phyloP scores from a whole-genome alignment of 2,888 invertebrate species.

The Drosophila mimetica region DNA sequence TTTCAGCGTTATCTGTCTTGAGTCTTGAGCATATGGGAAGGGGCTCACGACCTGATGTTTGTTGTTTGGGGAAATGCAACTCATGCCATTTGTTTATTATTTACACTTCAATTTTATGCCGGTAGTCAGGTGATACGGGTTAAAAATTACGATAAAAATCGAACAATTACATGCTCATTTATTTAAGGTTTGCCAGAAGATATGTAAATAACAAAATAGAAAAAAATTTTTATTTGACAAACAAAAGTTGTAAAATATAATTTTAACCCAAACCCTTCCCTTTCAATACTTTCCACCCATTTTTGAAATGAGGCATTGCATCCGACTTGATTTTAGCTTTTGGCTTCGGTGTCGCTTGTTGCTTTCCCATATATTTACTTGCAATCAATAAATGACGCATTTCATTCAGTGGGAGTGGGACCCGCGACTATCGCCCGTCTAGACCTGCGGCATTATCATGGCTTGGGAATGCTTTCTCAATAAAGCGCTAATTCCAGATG shows the following conservation, averaged over 20 bases:
- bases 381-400: slow-evolving; percentile 43
- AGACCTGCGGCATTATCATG: slow-evolving; percentile 18
- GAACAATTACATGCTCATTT: not conserved
- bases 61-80: slow-evolving; percentile 12
- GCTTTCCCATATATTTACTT: slow-evolving; percentile 17
- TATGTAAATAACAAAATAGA: not conserved
- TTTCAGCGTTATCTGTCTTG: slow-evolving; percentile 15
- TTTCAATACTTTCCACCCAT: not conserved
- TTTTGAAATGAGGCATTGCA: not conserved
- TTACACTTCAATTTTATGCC: slow-evolving; percentile 13
- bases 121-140: slow-evolving; percentile 15
- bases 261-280: no score
- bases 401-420: slow-evolving; percentile 19
- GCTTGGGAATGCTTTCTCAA: slow-evolving; percentile 13
- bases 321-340: slow-evolving; percentile 6
- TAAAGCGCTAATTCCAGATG: slow-evolving; percentile 13
- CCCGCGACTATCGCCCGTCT: slow-evolving; percentile 12
- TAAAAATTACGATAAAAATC: not conserved
- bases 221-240: not conserved
- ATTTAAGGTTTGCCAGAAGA: not conserved
- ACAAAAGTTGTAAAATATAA: not conserved
- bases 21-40: slow-evolving; percentile 20
- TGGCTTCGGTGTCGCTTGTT: slow-evolving; percentile 12
- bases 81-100: slow-evolving; percentile 24
- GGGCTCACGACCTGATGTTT: slow-evolving; percentile 13